Percentiles rank a stretch among this genome's conserved stretches.
Evolutionary conservation across 2,888 invertebrate genomes (phyloP).

Genomic region (Ectemnius lituratus): DNA sequence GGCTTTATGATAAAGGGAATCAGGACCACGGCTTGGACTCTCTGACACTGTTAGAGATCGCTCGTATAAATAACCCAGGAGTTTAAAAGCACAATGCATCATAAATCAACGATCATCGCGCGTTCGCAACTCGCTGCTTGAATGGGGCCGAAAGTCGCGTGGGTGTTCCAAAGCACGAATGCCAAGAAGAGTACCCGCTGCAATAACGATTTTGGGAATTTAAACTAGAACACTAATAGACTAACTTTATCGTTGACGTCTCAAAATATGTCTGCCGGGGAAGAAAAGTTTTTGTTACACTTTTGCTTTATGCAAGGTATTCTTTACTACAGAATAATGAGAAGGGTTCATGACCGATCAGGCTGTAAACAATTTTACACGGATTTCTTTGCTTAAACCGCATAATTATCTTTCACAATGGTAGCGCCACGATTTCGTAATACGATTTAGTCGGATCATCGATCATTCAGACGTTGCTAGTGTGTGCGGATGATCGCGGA

Average conservation of each 20-base stretch:
- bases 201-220: constrained; percentile 13
- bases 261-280: too few species aligned
- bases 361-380: constrained; percentile 10
- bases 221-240: too few species aligned
- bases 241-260: too few species aligned
- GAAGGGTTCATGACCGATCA: constrained; percentile 41
- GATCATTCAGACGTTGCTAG: constrained; percentile 22
- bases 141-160: constrained; percentile 36
- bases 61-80: constrained; percentile 55
- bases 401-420: neutral
- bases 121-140: constrained; percentile 22
- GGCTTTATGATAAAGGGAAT: constrained; percentile 41
- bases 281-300: too few species aligned
- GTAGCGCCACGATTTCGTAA: neutral
- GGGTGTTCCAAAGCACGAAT: constrained; percentile 36
- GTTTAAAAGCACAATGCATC: constrained; percentile 64
- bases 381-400: neutral
- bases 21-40: constrained; percentile 7
- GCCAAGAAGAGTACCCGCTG: neutral
- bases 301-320: neutral
- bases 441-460: constrained; percentile 6
- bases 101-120: constrained; percentile 66
- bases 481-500: neutral
- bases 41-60: constrained; percentile 39
- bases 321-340: constrained; percentile 31